Base-by-base conservation (phyloP, 2,113 vertebrate species). In the Benitochromis conjunctus region DNA sequence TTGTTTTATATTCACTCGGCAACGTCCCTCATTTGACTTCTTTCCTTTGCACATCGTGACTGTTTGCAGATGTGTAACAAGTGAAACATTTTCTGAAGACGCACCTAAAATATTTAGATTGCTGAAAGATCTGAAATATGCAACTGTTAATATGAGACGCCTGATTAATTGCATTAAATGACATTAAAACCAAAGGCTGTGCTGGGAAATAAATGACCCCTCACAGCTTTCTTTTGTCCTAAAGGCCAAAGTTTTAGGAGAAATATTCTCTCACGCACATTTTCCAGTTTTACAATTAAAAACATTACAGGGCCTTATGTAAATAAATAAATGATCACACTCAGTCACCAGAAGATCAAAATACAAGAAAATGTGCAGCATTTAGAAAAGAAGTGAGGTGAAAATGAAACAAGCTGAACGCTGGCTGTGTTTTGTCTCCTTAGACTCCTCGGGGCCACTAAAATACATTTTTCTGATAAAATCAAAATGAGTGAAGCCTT, bases 301-400 rank as follows among this genome's bases (percentile, higher is more conserved):
- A 74, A 29, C 9, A 48, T 19, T 26, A 51, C 69, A 19, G 21
- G 0, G 66, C 2, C 41, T 48, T 9, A 0, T 6, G 13, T 18
- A 1, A 74, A 48, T 71, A 46, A 26, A 11, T 71, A 9, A 18
- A 11, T 12, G 69, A 74, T 11, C 24, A 18, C 69, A 74, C 14
- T 48, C 9, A 26, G 24, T 74, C 13, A 76, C 24, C 29, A 1
- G 4, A 31, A 76, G 69, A 9, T 71, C 64, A 71, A 10, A 46
- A 71, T 2, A 71, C 38, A 46, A 43, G 21, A 71, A 46, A 71
- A 71, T 24, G 0, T 71, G 21, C 66, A 26, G 21, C 19, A 21
- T 38, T 66, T 66, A 41, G 62, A 66, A 66, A 66, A 66, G 11
- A 41, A 66, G 41, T 41, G 34, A 21, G 19, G 19, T 36, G 36